Percentiles rank a stretch among this genome's conserved stretches.
phyloP scores from a whole-genome alignment of 2,797 vertebrate genomes.

The Falco concolor region DNA sequence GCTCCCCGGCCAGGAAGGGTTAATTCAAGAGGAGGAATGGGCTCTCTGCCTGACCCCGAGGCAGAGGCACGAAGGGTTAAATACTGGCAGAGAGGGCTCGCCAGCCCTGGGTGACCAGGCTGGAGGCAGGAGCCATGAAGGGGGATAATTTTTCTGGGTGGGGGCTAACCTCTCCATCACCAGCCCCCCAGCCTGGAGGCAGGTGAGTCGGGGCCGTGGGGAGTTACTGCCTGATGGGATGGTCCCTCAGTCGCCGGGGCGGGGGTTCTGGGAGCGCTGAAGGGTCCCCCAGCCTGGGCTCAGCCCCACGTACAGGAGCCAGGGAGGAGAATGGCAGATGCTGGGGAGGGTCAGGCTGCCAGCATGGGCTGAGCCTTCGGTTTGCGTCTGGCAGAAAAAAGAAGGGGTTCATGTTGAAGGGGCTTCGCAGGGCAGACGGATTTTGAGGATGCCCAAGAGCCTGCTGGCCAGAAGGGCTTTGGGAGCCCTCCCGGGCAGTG shows the following conservation, averaged over 20 bases:
- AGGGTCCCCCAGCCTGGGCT: not conserved
- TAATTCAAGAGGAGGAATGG: not conserved
- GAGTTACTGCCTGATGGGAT: not conserved
- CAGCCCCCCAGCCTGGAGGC: not conserved
- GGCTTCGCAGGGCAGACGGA: not conserved
- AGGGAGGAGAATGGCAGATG: not conserved
- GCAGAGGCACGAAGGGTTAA: not conserved
- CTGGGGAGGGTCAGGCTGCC: not conserved
- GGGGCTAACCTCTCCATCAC: not conserved
- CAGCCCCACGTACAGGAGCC: not conserved
- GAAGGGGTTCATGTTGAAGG: not conserved
- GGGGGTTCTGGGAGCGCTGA: not conserved
- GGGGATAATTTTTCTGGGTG: not conserved
- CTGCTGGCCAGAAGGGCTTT: not conserved
- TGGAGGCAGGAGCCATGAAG: not conserved
- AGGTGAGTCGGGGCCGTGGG: not conserved
- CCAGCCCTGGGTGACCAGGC: not conserved
- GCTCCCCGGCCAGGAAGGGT: not conserved
- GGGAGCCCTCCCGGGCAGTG: not conserved
- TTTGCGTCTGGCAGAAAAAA: not conserved
- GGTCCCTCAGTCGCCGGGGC: not conserved
- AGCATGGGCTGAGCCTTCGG: not conserved
- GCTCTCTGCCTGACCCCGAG: not conserved
- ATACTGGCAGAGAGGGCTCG: not conserved
- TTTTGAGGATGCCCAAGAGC: not conserved